Conservation (phyloP, 2,113 vertebrate species). For the Caretta caretta region DNA sequence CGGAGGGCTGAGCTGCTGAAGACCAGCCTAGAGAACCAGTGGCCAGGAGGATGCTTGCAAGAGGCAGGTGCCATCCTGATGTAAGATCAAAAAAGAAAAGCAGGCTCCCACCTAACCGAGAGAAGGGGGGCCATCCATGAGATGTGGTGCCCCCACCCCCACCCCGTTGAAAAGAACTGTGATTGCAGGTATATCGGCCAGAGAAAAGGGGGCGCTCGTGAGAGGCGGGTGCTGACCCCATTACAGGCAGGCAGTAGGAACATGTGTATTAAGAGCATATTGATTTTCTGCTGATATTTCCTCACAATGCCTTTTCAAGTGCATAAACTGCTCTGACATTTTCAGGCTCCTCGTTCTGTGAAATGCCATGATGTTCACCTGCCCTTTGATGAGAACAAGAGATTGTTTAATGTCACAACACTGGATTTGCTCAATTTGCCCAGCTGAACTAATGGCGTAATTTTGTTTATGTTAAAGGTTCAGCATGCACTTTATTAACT, state of each 20-base stretch:
- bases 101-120: too few relatives aligned
- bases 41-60: too few relatives aligned
- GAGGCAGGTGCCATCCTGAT: too few relatives aligned
- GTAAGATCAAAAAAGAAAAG: too few relatives aligned
- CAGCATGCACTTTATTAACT: constrained; percentile 77
- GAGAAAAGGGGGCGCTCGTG: too few relatives aligned
- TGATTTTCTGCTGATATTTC: not conserved
- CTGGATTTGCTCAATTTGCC: constrained; percentile 55
- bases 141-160: too few relatives aligned
- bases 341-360: not conserved
- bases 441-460: constrained; percentile 53
- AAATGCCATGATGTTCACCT: not conserved
- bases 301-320: not conserved
- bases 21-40: too few relatives aligned
- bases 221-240: too few relatives aligned
- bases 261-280: accelerated
- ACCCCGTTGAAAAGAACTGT: too few relatives aligned
- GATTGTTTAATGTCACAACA: constrained; percentile 65
- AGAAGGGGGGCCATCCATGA: too few relatives aligned
- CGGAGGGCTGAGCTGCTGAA: too few relatives aligned
- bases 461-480: constrained; percentile 72
- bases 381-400: constrained; percentile 53
- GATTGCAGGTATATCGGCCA: too few relatives aligned
- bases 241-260: not conserved
- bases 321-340: not conserved